These are phyloP conservation scores for Acrobasis repandana DNA, from an alignment of 2,888 invertebrate genomes.

Conservation along the genomic window DNA sequence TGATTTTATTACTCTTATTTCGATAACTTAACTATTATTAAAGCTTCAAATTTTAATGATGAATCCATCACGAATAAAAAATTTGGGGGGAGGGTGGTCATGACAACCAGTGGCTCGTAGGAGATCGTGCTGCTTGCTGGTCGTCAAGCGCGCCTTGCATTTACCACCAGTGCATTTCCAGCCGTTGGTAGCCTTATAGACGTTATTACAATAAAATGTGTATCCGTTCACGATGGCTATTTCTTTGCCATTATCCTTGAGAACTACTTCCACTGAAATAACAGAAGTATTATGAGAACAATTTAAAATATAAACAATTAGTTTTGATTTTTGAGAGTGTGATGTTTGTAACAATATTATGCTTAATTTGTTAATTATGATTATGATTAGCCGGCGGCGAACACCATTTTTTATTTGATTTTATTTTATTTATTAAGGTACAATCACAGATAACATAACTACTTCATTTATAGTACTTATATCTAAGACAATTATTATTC, in stretches of 20 bases:
- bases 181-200: background rate
- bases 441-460: no score
- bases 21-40: no score
- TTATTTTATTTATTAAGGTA: no score
- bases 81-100: background rate
- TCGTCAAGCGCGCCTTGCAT: background rate
- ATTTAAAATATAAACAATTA: background rate
- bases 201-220: conserved; percentile 40
- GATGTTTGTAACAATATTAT: no score
- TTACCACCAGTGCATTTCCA: background rate
- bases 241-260: conserved; percentile 38
- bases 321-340: no score
- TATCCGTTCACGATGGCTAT: conserved; percentile 44
- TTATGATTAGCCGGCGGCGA: no score
- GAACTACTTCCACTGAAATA: conserved; percentile 26
- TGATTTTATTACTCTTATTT: no score
- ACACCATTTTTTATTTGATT: no score
- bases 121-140: background rate
- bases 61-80: background rate
- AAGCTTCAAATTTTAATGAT: background rate
- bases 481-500: no score
- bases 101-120: background rate
- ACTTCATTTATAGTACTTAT: no score
- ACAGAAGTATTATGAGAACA: background rate
- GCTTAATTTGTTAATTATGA: no score